phyloP scores from a whole-genome alignment of 1,140 invertebrate species.

The Bombus sylvicola region DNA sequence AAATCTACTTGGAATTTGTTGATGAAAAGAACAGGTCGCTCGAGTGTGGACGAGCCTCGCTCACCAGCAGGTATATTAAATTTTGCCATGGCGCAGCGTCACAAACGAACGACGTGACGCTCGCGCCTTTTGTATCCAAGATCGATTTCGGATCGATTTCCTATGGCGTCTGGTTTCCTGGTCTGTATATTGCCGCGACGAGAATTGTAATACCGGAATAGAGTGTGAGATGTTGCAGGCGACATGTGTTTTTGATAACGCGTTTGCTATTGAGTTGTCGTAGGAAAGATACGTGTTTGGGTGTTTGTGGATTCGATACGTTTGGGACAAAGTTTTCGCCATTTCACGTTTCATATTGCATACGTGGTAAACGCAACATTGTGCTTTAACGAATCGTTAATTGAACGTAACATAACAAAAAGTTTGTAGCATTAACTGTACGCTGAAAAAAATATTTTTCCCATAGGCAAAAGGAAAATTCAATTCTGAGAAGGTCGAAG shows the following conservation, averaged over 20 bases:
- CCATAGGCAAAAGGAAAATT: not conserved
- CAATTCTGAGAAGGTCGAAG: not conserved
- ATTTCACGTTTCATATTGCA: no score
- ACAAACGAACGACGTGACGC: not conserved
- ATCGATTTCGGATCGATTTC: not conserved
- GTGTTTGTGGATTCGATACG: not conserved
- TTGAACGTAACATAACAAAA: no score
- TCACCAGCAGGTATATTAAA: conserved; percentile 31
- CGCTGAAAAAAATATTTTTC: fast-evolving
- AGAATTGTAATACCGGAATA: not conserved
- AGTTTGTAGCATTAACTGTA: no score
- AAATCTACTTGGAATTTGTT: conserved; percentile 35
- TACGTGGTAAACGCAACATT: no score
- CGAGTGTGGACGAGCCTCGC: not conserved
- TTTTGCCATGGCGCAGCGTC: not conserved
- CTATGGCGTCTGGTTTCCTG: not conserved
- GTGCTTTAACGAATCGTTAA: no score
- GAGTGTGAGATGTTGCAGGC: not conserved
- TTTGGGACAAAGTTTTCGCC: not conserved
- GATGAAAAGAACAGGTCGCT: conserved; percentile 28
- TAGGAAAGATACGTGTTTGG: not conserved
- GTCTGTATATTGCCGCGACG: no score
- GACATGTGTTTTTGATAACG: not conserved
- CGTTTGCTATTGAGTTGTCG: not conserved
- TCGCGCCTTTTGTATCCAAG: not conserved